A percentile compares a stretch with the other conserved stretches of the same genome.
Evolutionary conservation across 2,888 invertebrate species (phyloP).

Genomic region (Netelia fuscicornis): DNA sequence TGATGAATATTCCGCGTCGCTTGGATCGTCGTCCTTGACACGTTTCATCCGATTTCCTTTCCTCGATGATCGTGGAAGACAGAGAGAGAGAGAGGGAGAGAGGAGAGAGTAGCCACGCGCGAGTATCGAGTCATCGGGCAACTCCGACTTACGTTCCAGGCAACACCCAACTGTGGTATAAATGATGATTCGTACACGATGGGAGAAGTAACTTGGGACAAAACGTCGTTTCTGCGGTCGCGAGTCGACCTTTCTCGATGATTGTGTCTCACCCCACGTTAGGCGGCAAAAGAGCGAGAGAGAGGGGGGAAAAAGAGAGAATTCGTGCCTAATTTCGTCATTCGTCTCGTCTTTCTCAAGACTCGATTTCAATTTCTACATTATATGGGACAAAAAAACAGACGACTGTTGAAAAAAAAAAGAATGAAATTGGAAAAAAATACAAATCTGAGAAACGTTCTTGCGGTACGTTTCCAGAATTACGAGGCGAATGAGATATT

Average conservation of each 20-base stretch:
- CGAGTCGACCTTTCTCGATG: conserved; percentile 58
- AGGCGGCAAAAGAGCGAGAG: not conserved
- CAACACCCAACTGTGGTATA: not conserved
- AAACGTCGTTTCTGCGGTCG: conserved; percentile 10
- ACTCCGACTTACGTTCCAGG: not conserved
- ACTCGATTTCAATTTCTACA: conserved; percentile 20
- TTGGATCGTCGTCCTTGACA: conserved; percentile 66
- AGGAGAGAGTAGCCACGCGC: conserved; percentile 15
- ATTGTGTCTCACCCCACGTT: conserved; percentile 45
- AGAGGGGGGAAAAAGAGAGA: conserved; percentile 21
- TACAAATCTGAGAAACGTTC: not conserved
- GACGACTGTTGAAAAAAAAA: conserved; percentile 1
- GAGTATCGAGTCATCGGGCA: conserved; percentile 41
- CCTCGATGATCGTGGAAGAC: conserved; percentile 8
- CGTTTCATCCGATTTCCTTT: conserved; percentile 65
- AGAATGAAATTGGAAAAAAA: not conserved
- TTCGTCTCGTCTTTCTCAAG: conserved; percentile 17
- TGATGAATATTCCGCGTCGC: too few species aligned
- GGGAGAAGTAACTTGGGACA: conserved; percentile 1
- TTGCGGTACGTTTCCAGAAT: conserved; percentile 9
- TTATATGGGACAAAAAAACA: not conserved
- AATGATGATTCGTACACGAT: conserved; percentile 36
- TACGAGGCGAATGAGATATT: not conserved
- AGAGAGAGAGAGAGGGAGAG: too few species aligned
- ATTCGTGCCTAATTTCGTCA: conserved; percentile 56